Evolutionary conservation across 1,140 invertebrate species (phyloP).

Genomic region (Cyphomyrmex costatus): DNA sequence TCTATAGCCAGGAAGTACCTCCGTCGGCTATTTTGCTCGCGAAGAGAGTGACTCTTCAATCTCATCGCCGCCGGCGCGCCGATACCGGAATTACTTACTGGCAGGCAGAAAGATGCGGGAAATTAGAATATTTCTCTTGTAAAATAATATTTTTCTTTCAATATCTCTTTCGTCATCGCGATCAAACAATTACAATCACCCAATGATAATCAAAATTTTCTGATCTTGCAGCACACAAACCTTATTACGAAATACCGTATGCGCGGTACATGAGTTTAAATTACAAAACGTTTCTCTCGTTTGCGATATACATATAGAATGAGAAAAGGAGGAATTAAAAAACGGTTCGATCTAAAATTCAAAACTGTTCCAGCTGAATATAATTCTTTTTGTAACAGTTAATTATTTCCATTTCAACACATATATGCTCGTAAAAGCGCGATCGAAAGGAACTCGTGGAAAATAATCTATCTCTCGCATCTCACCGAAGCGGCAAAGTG

Average conservation of each 20-base stretch:
- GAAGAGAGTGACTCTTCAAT: constrained; percentile 72
- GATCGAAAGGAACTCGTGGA: constrained; percentile 21
- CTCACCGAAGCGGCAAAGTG: constrained; percentile 5
- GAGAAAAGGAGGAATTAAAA: not conserved
- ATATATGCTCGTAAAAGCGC: not conserved
- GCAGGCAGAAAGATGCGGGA: not conserved
- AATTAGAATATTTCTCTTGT: constrained; percentile 20
- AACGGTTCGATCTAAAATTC: constrained; percentile 26
- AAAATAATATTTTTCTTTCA: constrained; percentile 8
- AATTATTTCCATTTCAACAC: constrained; percentile 26
- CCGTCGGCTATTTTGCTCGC: constrained; percentile 78
- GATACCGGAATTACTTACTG: constrained; percentile 19
- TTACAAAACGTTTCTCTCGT: constrained; percentile 2
- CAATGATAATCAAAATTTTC: not conserved
- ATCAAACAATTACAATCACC: not conserved
- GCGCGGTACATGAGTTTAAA: not conserved
- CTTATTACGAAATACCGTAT: not conserved
- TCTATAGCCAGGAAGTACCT: constrained; percentile 73
- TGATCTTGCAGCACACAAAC: not conserved
- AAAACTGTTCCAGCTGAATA: not conserved
- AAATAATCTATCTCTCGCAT: constrained; percentile 21
- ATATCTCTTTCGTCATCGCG: not conserved
- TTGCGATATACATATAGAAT: constrained; percentile 3
- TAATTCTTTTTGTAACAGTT: constrained; percentile 24
- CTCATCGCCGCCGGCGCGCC: constrained; percentile 40